A percentile compares a stretch with the other conserved stretches of the same genome.
Conservation (phyloP, 2,797 vertebrate species). For the Manis crassicaudata region DNA sequence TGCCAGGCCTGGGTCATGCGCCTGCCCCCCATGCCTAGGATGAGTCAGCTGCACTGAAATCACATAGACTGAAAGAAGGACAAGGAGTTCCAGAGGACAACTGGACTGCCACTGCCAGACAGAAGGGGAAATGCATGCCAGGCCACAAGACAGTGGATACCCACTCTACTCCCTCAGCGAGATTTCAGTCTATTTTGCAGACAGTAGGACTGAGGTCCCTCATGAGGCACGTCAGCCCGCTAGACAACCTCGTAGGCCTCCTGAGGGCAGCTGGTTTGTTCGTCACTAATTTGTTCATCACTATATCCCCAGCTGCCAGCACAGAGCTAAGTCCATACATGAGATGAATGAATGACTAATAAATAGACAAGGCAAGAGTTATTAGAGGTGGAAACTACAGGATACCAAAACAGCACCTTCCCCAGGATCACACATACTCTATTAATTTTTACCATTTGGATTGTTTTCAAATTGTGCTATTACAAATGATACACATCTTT, state of each 20-base stretch:
- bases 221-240: not conserved
- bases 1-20: not conserved
- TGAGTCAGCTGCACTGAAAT: not conserved
- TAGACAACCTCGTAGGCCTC: not conserved
- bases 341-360: not conserved
- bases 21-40: not conserved
- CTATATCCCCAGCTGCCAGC: not conserved
- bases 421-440: not conserved
- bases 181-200: not conserved
- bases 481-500: not conserved
- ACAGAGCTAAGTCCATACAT: not conserved
- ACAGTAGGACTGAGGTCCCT: not conserved
- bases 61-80: not conserved
- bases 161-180: not conserved
- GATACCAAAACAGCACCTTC: not conserved
- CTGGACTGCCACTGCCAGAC: not conserved
- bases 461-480: not conserved
- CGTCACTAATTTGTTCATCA: not conserved
- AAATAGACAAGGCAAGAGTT: not conserved
- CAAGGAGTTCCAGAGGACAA: not conserved
- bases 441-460: not conserved
- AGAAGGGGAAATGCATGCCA: not conserved
- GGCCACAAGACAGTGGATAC: not conserved
- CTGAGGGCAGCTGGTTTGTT: not conserved
- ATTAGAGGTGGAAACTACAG: not conserved